phyloP scores from a whole-genome alignment of 2,888 invertebrate genomes.

The Stenoptilia bipunctidactyla region DNA sequence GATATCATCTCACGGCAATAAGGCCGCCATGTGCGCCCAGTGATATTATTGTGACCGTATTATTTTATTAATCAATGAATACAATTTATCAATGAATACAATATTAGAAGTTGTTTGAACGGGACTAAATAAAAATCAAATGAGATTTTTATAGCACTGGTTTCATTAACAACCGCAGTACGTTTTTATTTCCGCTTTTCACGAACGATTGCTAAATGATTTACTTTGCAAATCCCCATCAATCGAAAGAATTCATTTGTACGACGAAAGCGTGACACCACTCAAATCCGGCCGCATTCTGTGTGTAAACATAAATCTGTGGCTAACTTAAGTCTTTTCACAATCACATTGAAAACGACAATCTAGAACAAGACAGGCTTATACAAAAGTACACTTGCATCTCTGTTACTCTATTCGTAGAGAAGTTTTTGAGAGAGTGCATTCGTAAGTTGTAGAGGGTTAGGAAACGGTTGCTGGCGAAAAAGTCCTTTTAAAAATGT shows the following conservation, averaged over 20 bases:
- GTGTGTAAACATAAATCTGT: background rate
- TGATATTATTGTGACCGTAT: too few relatives aligned
- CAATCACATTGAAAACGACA: background rate
- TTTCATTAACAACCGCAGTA: too few relatives aligned
- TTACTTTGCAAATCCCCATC: slow-evolving; percentile 40
- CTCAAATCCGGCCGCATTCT: background rate
- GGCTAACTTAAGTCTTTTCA: background rate
- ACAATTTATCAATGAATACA: too few relatives aligned
- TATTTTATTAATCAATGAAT: too few relatives aligned
- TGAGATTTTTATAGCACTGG: too few relatives aligned
- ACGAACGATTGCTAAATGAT: slow-evolving; percentile 39
- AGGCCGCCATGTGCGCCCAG: too few relatives aligned
- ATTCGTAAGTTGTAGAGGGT: background rate
- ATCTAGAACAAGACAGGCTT: slow-evolving; percentile 2
- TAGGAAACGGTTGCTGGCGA: slow-evolving; percentile 43
- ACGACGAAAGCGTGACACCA: slow-evolving; percentile 56
- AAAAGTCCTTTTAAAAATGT: slow-evolving; percentile 72
- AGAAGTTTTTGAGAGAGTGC: background rate
- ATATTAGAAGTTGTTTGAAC: too few relatives aligned
- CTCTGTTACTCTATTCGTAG: background rate
- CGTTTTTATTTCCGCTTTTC: slow-evolving; percentile 17
- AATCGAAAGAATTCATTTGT: slow-evolving; percentile 55
- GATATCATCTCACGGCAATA: too few relatives aligned
- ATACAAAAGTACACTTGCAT: background rate
- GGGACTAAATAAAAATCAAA: too few relatives aligned